Base-by-base conservation (phyloP, 2,888 invertebrate genomes). In the Eumacrocentrus americanus region DNA sequence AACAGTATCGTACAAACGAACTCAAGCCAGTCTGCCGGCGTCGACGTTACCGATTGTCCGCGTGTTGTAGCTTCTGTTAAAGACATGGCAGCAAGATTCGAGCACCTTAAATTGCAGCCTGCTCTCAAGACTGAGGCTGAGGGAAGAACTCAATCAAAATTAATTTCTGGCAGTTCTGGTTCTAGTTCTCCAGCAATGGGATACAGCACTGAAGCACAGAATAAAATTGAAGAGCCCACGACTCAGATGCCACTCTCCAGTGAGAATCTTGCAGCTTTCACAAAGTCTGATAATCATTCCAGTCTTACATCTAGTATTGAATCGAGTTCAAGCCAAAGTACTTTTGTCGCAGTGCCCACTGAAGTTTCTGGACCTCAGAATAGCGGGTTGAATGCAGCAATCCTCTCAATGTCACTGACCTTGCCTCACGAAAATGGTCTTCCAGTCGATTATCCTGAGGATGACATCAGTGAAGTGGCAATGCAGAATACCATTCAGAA, bases 21-120 rank as follows among this genome's bases (percentile, higher is more conserved):
- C n/a, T 60, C 64, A 3, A 72, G 71, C 18, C 69, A 63, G 9
- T 42, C 61, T 5, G 57, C 60, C 5, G 72, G 77, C 29, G 69
- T 74, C 7, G 79, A 80, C 47, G 77, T 77, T 18, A 63, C 69
- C 0, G 80, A 81, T 53, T 79, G 76, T 54, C 67, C 80, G 0
- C 64, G 71, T 52, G 66, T 73, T 1, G 58, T 67, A 3, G 76
- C 80, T 3, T 79, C 87, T 35, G 93, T 94, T 0, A 88, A 88
- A 78, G 92, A 91, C 77, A 85, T 94, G 73, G 92, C 94, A 0
- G 91, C 91, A 0, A 88, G 89, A 73, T 94, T 94, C 78, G 94
- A 94, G 79, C 85, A 84, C 67, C 80, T 81, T 18, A 81, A 81
- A 60, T 51, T 75, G 42, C 76, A 73, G 29, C 72, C 78, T 9